Base-by-base conservation (phyloP, 2,797 vertebrate species). In the Diceros bicornis region DNA sequence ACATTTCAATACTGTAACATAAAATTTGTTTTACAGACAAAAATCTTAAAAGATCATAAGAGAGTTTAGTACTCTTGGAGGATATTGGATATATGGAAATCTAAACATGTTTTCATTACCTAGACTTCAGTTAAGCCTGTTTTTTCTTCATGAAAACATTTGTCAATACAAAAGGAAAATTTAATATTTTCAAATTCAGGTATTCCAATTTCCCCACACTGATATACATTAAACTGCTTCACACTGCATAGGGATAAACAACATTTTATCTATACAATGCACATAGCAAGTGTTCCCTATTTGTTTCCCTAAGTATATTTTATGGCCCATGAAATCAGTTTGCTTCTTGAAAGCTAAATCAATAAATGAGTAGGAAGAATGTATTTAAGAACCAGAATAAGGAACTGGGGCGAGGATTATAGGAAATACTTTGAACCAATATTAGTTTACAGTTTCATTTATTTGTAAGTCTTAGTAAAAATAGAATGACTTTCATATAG, bases 381-480 rank as follows among this genome's bases (percentile, higher is more conserved):
- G 61, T 72, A 89, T 41, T 74, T 91, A 59, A 25, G 61, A 78
- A 64, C 21, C 4, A 14, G 4, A 86, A 59, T 25, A 69, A 89
- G 34, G 14, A 23, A 75, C n/a, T 32, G 18, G 8, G 32, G 47
- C 61, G 47, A 89, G 27, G 44, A 69, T 52, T 93, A 75, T 1
- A 81, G 57, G 41, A 95, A 96, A 86, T 61, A 84, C 44, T 68
- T 82, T 69, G 29, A 95, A 69, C 25, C 4, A 81, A n/a, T 62
- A 69, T 69, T 88, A 88, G 86, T 71, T 62, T 75, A 75, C 0
- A 83, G 32, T 66, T 84, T 74, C 17, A 77, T 62, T 64, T 94
- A 47, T 32, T 94, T 91, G 50, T 84, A 95, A 66, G 14, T 87
- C 23, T 44, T 78, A 55, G 77, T 88, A 83, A 83, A 95, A 62